A percentile compares a stretch with the other conserved stretches of the same genome.
Conservation (phyloP, 2,797 vertebrate genomes). For the Phyllotis vaccarum region DNA sequence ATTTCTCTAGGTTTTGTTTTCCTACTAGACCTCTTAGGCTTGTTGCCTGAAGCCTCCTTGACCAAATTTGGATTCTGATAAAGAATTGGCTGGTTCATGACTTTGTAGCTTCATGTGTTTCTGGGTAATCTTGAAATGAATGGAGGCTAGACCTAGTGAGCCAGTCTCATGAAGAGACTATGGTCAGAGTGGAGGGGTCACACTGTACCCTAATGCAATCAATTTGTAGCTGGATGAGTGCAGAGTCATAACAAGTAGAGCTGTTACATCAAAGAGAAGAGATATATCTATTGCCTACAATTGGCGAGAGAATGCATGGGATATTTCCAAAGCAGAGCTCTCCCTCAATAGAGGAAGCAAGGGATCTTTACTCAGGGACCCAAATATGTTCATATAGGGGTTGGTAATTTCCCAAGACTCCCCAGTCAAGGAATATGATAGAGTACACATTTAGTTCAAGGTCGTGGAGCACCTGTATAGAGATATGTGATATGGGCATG, state of each 20-base stretch:
- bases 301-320: not conserved
- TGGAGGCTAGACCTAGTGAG: not conserved
- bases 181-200: not conserved
- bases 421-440: not conserved
- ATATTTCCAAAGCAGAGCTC: not conserved
- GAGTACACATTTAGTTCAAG: not conserved
- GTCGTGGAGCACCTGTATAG: not conserved
- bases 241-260: not conserved
- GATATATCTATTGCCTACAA: not conserved
- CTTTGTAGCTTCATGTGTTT: not conserved
- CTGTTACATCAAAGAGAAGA: not conserved
- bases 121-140: not conserved
- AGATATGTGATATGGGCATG: not conserved
- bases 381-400: too few relatives aligned
- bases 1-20: constrained; percentile 35
- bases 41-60: constrained; percentile 1
- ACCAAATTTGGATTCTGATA: constrained; percentile 26
- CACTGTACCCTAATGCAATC: too few relatives aligned
- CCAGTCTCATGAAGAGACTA: not conserved
- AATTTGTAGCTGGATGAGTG: not conserved
- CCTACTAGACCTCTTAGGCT: not conserved
- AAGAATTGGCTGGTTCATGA: not conserved
- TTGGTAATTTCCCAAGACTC: not conserved
- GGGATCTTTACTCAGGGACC: not conserved
- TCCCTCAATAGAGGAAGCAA: not conserved